These are phyloP conservation scores for Megaleporinus macrocephalus DNA, from an alignment of 2,113 vertebrate species.

Conservation along the genomic window DNA sequence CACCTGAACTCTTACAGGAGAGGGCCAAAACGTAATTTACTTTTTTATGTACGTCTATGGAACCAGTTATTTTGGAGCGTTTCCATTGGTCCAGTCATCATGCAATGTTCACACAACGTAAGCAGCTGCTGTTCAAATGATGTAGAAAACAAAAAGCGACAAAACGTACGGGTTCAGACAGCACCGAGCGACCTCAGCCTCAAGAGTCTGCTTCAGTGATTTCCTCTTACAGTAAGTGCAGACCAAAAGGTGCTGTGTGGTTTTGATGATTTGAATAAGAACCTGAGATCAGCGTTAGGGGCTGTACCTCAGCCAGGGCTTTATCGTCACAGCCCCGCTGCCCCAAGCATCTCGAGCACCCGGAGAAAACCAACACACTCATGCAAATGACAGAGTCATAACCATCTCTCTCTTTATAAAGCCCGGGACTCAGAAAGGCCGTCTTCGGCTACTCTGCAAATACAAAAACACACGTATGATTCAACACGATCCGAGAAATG, in stretches of 20 bases:
- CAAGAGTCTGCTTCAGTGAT: neutral
- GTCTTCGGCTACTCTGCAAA: neutral
- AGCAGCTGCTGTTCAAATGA: too few species aligned
- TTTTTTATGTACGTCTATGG: too few species aligned
- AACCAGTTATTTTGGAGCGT: too few species aligned
- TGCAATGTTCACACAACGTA: too few species aligned
- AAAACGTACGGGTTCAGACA: too few species aligned
- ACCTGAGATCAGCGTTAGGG: conserved; percentile 37
- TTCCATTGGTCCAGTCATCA: too few species aligned
- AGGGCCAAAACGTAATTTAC: too few species aligned
- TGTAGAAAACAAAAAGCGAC: too few species aligned
- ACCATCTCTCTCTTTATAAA: neutral
- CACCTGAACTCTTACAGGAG: too few species aligned
- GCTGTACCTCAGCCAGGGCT: conserved; percentile 28
- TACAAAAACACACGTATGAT: conserved; percentile 45
- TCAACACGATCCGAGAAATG: conserved; percentile 57
- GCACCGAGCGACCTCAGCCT: too few species aligned
- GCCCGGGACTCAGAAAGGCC: conserved; percentile 5
- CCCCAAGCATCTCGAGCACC: neutral
- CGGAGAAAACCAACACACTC: neutral
- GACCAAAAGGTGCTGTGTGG: conserved; percentile 43
- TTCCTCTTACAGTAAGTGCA: conserved; percentile 48
- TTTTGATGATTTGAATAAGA: conserved; percentile 57
- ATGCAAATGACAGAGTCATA: conserved; percentile 60
- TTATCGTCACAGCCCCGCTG: neutral